Evolutionary conservation across 2,888 invertebrate genomes (phyloP).

Genomic region (Polydrusus cervinus): DNA sequence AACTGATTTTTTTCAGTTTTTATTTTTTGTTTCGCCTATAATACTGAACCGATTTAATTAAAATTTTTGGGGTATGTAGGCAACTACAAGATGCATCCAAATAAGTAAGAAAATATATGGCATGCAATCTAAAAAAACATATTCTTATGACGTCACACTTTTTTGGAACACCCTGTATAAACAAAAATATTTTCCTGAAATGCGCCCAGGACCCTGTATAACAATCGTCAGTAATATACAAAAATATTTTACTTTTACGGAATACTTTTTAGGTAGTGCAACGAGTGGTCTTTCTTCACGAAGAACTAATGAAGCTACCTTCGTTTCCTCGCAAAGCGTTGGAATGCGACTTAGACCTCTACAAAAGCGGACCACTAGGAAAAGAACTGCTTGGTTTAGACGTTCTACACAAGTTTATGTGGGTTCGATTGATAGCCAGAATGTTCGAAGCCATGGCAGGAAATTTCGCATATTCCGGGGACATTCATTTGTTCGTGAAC

Average conservation of each 20-base stretch:
- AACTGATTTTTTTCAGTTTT: too few relatives aligned
- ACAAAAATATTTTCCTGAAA: too few relatives aligned
- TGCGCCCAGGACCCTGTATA: too few relatives aligned
- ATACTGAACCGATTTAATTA: too few relatives aligned
- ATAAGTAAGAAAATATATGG: too few relatives aligned
- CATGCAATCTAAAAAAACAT: too few relatives aligned
- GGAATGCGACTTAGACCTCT: conserved; percentile 95
- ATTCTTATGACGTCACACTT: too few relatives aligned
- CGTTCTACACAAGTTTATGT: conserved; percentile 98
- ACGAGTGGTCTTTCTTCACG: conserved; percentile 97
- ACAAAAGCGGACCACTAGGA: conserved; percentile 91
- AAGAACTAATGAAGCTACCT: conserved; percentile 98
- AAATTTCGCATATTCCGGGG: conserved; percentile 96
- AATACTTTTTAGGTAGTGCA: conserved; percentile 84
- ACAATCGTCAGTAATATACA: not conserved
- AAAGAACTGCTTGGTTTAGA: conserved; percentile 86
- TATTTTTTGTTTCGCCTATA: too few relatives aligned
- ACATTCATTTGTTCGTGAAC: conserved; percentile 97
- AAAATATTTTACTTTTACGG: too few relatives aligned
- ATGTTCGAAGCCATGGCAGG: conserved; percentile 99
- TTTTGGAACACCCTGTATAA: too few relatives aligned
- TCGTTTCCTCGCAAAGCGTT: conserved; percentile 98
- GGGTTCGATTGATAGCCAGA: conserved; percentile 95
- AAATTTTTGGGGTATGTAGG: too few relatives aligned
- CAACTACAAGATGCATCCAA: too few relatives aligned